phyloP scores from a whole-genome alignment of 2,113 vertebrate species.

The Alces alces region DNA sequence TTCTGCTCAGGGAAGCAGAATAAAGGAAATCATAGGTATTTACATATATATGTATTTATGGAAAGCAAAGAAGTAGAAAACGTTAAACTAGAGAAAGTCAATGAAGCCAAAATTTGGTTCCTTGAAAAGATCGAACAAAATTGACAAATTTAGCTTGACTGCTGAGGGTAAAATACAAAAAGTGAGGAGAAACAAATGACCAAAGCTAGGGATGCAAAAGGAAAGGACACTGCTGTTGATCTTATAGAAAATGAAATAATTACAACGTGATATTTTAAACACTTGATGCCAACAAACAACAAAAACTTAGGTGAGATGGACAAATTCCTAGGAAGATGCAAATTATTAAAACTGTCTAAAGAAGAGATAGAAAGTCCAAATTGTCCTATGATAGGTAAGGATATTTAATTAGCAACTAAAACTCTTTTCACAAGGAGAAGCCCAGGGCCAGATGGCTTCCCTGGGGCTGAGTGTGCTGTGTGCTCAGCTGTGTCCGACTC shows the following conservation, averaged over 20 bases:
- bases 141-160: background rate
- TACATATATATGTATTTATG: background rate
- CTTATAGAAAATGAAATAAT: background rate
- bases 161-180: background rate
- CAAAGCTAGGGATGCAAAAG: rapidly evolving
- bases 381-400: background rate
- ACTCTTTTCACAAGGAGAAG: background rate
- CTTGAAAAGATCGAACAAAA: background rate
- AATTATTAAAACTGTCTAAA: background rate
- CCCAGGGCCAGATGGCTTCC: background rate
- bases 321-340: background rate
- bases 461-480: background rate
- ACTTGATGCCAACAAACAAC: background rate
- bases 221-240: background rate
- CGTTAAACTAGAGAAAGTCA: background rate
- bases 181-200: background rate
- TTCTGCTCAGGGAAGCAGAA: background rate
- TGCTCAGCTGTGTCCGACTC: background rate
- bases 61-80: background rate
- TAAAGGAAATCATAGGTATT: background rate
- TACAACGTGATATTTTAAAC: background rate
- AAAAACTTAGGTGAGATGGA: background rate
- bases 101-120: background rate
- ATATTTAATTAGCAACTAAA: background rate
- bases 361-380: background rate